phyloP scores from a whole-genome alignment of 2,797 vertebrate species.

The Gymnoscopelus braueri region DNA sequence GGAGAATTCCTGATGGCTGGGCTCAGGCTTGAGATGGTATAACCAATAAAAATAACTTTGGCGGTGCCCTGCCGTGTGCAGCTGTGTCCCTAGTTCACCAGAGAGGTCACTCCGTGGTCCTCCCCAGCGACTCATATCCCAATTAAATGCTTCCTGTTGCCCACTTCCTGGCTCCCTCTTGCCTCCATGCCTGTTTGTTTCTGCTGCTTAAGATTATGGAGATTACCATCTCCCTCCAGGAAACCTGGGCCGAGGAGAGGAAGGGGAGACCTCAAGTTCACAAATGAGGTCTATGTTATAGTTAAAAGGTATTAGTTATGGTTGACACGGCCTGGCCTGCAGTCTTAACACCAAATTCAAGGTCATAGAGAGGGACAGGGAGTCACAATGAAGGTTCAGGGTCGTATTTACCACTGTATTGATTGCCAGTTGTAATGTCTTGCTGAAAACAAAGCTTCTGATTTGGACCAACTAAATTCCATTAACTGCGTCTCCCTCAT shows the following conservation, averaged over 20 bases:
- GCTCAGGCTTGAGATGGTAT: neutral
- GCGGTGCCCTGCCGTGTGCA: neutral
- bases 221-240: slow-evolving; percentile 79
- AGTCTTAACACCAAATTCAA: slow-evolving; percentile 1
- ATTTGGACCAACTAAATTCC: no score
- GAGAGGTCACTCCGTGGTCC: slow-evolving; percentile 30
- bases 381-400: neutral
- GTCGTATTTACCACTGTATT: neutral
- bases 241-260: slow-evolving; percentile 75
- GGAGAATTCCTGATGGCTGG: slow-evolving; percentile 1
- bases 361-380: slow-evolving; percentile 8
- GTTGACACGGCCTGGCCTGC: slow-evolving; percentile 1
- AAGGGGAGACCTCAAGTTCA: slow-evolving; percentile 72
- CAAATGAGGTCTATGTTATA: slow-evolving; percentile 53
- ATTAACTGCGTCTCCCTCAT: no score
- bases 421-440: neutral
- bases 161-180: slow-evolving; percentile 58
- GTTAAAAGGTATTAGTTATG: slow-evolving; percentile 36
- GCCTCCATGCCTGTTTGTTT: slow-evolving; percentile 67
- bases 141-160: slow-evolving; percentile 68
- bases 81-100: slow-evolving; percentile 3
- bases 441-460: neutral
- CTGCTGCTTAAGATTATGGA: slow-evolving; percentile 65
- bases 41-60: neutral
- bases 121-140: slow-evolving; percentile 22